Base-by-base conservation (phyloP, 2,888 invertebrate genomes). In the Clepsis dumicolana region DNA sequence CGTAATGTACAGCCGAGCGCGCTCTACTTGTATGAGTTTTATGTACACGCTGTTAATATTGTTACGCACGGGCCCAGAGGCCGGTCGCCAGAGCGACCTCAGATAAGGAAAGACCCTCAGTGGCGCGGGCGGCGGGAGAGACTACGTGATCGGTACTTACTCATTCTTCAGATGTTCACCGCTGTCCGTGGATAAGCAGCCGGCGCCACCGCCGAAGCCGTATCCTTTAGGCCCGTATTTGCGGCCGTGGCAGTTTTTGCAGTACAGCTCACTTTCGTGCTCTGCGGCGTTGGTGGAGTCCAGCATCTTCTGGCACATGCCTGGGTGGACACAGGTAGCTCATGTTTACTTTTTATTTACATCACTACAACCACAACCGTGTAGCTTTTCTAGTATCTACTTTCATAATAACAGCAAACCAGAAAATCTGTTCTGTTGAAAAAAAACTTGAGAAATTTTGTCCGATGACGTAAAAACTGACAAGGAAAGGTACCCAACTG, bases 141-240 rank as follows among this genome's bases (percentile, higher is more conserved):
- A 77, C 75, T 76, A 79, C 79, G 83, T 82, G 81, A 83, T 71
- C 74, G 73, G 83, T 91, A 96, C 97, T 97, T 95, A 97, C 97
- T 89, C 94, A 90, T 94, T 94, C 91, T 96, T 96, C 85, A 99
- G 95, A 88, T 98, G 98, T 75, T 97, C 96, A 78, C 98, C 99
- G 88, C 96, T 94, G 95, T 99, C 99, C 98, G 98, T 99, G 93
- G 98, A 98, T 85, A 99, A 95, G 92, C 98, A 97, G 78, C 99
- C 99, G 85, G 99, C 99, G 83, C 99, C 99, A 86, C 98, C 98
- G 80, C 99, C 99, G 93, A 99, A 99, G 82, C 99, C 99, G 94
- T 99, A 98, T 80, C 98, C 98, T 94, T 98, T 99, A 81, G 99
- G 99, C 88, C 99, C 99, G 94, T 97, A 99, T 95, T 99, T 98